Evolutionary conservation across 2,113 vertebrate genomes (phyloP).

Genomic region (Eira barbara): DNA sequence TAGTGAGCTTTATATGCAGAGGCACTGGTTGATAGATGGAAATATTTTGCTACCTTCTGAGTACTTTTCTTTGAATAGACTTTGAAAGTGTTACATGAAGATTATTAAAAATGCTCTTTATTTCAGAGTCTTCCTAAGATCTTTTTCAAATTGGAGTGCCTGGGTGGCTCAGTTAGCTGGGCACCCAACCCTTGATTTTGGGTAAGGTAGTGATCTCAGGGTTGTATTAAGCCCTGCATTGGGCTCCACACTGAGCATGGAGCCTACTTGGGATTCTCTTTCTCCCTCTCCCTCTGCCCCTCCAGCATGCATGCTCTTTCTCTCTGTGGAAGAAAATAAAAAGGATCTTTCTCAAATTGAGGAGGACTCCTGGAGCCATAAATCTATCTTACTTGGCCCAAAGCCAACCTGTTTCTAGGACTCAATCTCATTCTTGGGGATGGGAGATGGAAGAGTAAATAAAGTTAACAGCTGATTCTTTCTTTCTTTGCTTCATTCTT

Average conservation of each 20-base stretch:
- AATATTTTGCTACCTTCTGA: conserved; percentile 23
- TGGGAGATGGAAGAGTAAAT: background rate
- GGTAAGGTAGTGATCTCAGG: too few relatives aligned
- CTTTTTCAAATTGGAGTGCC: background rate
- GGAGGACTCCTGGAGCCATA: background rate
- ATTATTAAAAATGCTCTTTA: background rate
- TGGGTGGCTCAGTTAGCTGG: too few relatives aligned
- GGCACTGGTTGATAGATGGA: background rate
- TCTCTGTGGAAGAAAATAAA: too few relatives aligned
- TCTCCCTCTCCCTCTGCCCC: too few relatives aligned
- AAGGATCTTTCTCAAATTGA: background rate
- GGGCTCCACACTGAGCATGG: too few relatives aligned
- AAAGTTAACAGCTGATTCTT: background rate
- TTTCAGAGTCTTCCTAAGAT: background rate
- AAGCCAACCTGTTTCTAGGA: background rate
- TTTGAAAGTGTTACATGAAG: background rate
- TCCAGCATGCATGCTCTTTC: too few relatives aligned
- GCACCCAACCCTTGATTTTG: too few relatives aligned
- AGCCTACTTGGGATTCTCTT: too few relatives aligned
- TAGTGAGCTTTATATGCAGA: background rate
- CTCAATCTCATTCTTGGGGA: background rate
- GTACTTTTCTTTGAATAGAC: background rate
- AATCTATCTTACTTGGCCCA: background rate
- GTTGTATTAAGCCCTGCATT: too few relatives aligned
- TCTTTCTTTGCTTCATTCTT: background rate